Base-by-base conservation (phyloP, 2,113 vertebrate genomes). In the Rattus rattus region DNA sequence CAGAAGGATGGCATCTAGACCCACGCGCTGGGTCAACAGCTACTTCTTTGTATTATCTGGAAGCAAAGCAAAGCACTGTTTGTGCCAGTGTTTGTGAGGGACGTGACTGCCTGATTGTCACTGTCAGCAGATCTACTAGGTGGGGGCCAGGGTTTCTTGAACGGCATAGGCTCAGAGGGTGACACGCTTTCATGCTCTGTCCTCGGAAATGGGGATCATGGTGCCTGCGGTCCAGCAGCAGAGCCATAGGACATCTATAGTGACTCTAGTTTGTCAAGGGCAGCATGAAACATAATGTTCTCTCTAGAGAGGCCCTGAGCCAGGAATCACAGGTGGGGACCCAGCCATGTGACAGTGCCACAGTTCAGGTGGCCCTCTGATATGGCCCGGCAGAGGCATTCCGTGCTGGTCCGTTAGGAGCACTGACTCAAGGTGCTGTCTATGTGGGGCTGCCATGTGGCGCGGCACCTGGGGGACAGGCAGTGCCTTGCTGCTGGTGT, bases 321-420 rank as follows among this genome's bases (percentile, higher is more conserved):
- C 13, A 52, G 75, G 84, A 94, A 22, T 30, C 26, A 28, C 67
- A 79, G 61, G 24, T 73, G 76, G 90, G 65, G n/a, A 54, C 80
- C 77, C 20, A 77, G 69, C 52, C 63, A 7, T 33, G 59, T 73
- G 65, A 70, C 67, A 47, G 93, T 26, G 72, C 43, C 65, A n/a
- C 7, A 36, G 77, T 81, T 80, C 63, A 72, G 95, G 88, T 85
- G 90, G 80, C 92, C n/a, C 85, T 61, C 56, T 90, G 93, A 77
- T 19, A 1, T 4, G 33, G 39, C 28, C 54, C 54, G 1, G 47
- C 4, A 11, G 90, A 91, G 73, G 87, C 79, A 83, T 2, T 88
- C 52, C 1, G 59, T 54, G 39, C 72, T 63, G 81, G 70, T 36
- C 80, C 30, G 0, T 17, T 13, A 67, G 94, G 79, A 84, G 75